A percentile compares a stretch with the other conserved stretches of the same genome.
Evolutionary conservation across 2,888 invertebrate species (phyloP).

Genomic region (Blomia tropicalis): DNA sequence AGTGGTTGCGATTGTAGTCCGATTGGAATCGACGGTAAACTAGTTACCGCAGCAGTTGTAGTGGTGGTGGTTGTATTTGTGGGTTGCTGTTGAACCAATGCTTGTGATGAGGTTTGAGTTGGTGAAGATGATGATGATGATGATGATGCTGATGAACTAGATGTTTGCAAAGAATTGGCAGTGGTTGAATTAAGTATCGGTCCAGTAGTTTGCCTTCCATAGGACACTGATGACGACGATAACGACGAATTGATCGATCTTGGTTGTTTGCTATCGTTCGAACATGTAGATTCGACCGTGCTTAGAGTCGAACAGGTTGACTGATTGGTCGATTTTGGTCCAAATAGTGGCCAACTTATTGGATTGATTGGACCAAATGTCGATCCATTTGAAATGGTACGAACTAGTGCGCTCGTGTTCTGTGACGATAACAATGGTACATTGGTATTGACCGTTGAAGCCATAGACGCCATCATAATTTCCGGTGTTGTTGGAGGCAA

Average conservation of each 20-base stretch:
- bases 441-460: too few species aligned
- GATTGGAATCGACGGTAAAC: not conserved
- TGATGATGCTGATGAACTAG: not conserved
- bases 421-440: not conserved
- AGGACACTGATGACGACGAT: not conserved
- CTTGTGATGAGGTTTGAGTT: not conserved
- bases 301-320: not conserved
- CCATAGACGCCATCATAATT: too few species aligned
- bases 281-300: not conserved
- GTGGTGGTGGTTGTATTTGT: not conserved
- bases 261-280: not conserved
- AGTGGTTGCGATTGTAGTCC: not conserved
- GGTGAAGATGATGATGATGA: not conserved
- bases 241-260: not conserved
- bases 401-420: conserved; percentile 3
- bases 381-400: conserved; percentile 16
- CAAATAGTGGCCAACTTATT: not conserved
- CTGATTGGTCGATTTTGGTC: not conserved
- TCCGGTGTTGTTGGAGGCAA: too few species aligned
- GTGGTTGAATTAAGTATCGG: not conserved
- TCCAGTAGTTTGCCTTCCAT: too few species aligned
- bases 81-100: too few species aligned
- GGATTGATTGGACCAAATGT: conserved; percentile 5
- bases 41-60: not conserved
- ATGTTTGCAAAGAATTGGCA: not conserved